phyloP scores from a whole-genome alignment of 1,140 invertebrate species.

The Reticulitermes speratus region DNA sequence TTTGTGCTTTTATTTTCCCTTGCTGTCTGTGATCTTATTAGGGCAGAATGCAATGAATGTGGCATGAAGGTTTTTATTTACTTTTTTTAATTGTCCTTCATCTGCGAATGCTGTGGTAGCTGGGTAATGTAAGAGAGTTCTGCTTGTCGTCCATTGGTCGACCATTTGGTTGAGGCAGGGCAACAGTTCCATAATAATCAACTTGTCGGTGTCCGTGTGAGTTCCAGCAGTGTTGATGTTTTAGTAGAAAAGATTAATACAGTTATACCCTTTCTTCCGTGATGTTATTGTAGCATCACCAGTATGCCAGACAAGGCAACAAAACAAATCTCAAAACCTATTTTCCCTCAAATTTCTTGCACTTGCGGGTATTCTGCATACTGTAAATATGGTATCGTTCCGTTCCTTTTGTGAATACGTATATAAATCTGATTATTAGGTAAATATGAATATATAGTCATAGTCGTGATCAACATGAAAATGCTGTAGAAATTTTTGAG shows the following conservation, averaged over 20 bases:
- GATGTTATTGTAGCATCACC: neutral
- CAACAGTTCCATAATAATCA: conserved; percentile 10
- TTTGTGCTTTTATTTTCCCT: conserved; percentile 22
- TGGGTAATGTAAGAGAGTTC: neutral
- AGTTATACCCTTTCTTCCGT: neutral
- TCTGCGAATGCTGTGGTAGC: neutral
- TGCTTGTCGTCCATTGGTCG: neutral
- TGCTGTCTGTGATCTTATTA: conserved; percentile 24
- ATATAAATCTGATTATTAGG: conserved; percentile 29
- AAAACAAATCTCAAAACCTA: neutral
- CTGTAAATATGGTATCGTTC: conserved; percentile 29
- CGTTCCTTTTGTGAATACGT: conserved; percentile 31
- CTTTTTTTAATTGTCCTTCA: neutral
- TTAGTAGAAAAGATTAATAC: neutral
- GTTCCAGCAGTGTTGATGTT: conserved; percentile 16
- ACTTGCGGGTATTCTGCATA: conserved; percentile 22
- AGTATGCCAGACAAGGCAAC: neutral
- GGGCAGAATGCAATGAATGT: conserved; percentile 19
- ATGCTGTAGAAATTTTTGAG: conserved; percentile 28
- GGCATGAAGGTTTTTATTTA: neutral
- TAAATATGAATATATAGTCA: conserved; percentile 28
- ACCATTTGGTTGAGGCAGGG: neutral
- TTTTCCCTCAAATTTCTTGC: neutral
- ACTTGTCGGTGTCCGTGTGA: conserved; percentile 26
- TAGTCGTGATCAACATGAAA: conserved; percentile 21